Evolutionary conservation across 2,113 vertebrate species (phyloP).

Genomic region (Micromys minutus): DNA sequence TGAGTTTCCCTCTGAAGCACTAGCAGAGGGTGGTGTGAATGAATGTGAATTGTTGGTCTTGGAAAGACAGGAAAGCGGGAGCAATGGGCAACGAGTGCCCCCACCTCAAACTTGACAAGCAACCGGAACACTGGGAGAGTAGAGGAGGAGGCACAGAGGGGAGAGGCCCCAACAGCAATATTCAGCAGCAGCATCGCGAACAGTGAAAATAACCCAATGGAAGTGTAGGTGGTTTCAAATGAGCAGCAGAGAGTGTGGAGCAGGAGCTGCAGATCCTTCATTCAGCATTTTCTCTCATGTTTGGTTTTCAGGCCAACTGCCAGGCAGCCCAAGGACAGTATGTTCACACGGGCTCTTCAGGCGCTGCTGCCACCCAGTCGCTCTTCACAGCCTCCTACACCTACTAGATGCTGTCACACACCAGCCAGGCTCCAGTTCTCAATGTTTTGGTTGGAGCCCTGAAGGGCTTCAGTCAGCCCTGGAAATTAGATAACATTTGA

Average conservation of each 20-base stretch:
- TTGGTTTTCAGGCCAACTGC: conserved; percentile 91
- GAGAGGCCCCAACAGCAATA: not conserved
- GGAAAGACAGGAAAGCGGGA: not conserved
- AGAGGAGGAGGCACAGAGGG: not conserved
- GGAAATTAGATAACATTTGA: conserved; percentile 68
- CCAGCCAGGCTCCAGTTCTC: not conserved
- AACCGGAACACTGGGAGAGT: conserved; percentile 5
- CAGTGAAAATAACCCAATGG: not conserved
- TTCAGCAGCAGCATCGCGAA: not conserved
- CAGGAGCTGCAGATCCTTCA: not conserved
- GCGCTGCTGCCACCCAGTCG: conserved; percentile 90
- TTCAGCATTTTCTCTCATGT: not conserved
- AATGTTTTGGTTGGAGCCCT: conserved; percentile 37
- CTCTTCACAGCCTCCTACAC: conserved; percentile 94
- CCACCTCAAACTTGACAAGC: not conserved
- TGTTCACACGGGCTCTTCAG: conserved; percentile 86
- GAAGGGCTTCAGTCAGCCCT: conserved; percentile 54
- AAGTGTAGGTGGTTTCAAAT: not conserved
- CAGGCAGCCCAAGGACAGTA: conserved; percentile 95
- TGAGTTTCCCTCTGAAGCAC: not conserved
- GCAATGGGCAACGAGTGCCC: not conserved
- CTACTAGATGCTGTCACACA: conserved; percentile 85
- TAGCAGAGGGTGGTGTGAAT: not conserved
- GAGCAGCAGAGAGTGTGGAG: not conserved
- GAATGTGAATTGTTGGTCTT: not conserved